Evolutionary conservation across 2,888 invertebrate genomes (phyloP).

Genomic region (Junonia oenone): DNA sequence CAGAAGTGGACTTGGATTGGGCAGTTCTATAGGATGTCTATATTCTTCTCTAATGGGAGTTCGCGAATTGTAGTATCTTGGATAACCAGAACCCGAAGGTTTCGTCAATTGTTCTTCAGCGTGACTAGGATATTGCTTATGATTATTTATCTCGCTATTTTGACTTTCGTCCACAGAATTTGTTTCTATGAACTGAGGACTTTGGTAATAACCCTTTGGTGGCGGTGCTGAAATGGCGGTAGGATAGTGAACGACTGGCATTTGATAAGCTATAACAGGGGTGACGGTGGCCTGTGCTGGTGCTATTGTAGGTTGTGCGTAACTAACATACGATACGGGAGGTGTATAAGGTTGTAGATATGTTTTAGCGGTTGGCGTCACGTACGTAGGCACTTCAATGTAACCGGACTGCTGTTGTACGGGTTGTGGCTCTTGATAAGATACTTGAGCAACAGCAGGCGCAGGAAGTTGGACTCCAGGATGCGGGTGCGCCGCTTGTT

Average conservation of each 20-base stretch:
- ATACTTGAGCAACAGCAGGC: constrained; percentile 35
- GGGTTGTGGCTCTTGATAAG: constrained; percentile 47
- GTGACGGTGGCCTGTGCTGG: constrained; percentile 46
- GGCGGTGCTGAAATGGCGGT: constrained; percentile 47
- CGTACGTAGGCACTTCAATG: constrained; percentile 53
- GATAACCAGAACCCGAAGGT: constrained; percentile 40
- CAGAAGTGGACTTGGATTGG: constrained; percentile 57
- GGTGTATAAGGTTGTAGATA: constrained; percentile 49
- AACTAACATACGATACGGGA: constrained; percentile 51
- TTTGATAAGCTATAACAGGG: constrained; percentile 52
- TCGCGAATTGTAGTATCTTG: constrained; percentile 56
- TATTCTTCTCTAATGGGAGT: constrained; percentile 53
- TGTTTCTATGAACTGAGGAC: constrained; percentile 45
- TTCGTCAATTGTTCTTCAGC: constrained; percentile 46
- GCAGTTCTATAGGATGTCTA: constrained; percentile 49
- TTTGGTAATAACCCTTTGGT: constrained; percentile 50
- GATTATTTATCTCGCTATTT: constrained; percentile 45
- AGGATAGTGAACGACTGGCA: constrained; percentile 53
- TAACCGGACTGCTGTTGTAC: constrained; percentile 53
- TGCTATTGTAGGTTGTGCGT: constrained; percentile 48
- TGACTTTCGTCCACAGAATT: constrained; percentile 50
- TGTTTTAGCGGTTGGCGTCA: constrained; percentile 48
- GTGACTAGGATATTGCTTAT: constrained; percentile 47
- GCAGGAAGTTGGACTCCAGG: constrained; percentile 45
- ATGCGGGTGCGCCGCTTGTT: constrained; percentile 37